Conservation (phyloP, 2,888 invertebrate genomes). For the Arrhopalites spinosus region DNA sequence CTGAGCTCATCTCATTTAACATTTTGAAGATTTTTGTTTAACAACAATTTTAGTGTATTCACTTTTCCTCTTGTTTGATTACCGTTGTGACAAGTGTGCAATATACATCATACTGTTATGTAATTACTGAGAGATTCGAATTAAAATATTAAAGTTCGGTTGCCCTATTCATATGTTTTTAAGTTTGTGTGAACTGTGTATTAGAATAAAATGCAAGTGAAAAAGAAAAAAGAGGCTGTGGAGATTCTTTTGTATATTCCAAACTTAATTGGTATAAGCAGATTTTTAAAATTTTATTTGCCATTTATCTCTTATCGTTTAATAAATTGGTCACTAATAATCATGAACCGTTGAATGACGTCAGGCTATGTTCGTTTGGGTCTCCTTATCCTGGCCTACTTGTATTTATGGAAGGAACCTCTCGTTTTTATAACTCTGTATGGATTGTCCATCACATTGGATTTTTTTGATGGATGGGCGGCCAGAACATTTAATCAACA, state of each 20-base stretch:
- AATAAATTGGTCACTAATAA: too few relatives aligned
- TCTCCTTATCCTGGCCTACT: constrained; percentile 46
- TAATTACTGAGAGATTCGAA: too few relatives aligned
- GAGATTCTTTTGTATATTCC: constrained; percentile 47
- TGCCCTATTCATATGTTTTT: neutral
- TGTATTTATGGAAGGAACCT: constrained; percentile 36
- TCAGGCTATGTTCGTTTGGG: constrained; percentile 53
- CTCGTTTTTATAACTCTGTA: constrained; percentile 48
- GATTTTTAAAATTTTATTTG: neutral
- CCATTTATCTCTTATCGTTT: too few relatives aligned
- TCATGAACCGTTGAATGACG: too few relatives aligned
- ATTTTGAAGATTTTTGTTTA: too few relatives aligned
- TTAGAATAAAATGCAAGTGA: neutral
- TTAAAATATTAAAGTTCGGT: too few relatives aligned
- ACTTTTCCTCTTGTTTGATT: too few relatives aligned
- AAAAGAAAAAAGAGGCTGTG: neutral
- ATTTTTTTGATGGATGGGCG: constrained; percentile 56
- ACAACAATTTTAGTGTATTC: too few relatives aligned
- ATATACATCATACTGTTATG: too few relatives aligned
- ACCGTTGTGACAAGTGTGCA: too few relatives aligned
- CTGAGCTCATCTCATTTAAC: too few relatives aligned
- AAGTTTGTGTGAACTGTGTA: neutral
- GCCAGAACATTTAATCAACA: constrained; percentile 53
- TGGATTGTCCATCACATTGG: constrained; percentile 46
- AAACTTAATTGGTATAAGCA: constrained; percentile 50